Evolutionary conservation across 2,797 vertebrate species (phyloP).

Genomic region (Esox masquinongy): DNA sequence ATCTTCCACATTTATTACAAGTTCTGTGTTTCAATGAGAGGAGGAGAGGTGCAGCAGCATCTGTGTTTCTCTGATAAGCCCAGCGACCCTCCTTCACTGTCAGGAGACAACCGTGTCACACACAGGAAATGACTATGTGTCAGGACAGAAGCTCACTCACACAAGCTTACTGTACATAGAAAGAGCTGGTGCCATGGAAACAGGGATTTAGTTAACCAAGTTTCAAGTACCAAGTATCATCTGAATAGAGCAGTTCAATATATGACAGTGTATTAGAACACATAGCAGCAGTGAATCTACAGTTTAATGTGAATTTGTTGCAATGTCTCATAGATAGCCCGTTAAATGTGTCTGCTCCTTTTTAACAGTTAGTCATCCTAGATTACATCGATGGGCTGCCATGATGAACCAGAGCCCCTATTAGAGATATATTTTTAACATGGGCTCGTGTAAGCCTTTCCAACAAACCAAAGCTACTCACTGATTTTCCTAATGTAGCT

Average conservation of each 20-base stretch:
- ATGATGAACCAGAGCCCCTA: conserved; percentile 22
- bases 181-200: conserved; percentile 62
- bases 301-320: background rate
- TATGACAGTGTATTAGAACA: no score
- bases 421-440: background rate
- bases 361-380: conserved; percentile 17
- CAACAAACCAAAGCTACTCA: no score
- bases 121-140: conserved; percentile 60
- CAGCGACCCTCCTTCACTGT: background rate
- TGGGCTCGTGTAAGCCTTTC: no score
- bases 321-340: background rate
- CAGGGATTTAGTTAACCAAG: no score
- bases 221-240: background rate
- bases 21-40: background rate
- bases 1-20: background rate
- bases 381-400: conserved; percentile 17
- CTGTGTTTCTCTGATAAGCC: background rate
- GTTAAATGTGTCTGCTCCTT: background rate
- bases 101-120: conserved; percentile 45
- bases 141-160: conserved; percentile 55
- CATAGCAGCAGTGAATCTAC: background rate
- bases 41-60: background rate
- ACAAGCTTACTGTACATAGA: conserved; percentile 41
- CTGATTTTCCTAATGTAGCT: no score
- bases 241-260: background rate